These are phyloP conservation scores for Progne subis DNA, from an alignment of 2,113 vertebrate genomes.

Conservation along the genomic window DNA sequence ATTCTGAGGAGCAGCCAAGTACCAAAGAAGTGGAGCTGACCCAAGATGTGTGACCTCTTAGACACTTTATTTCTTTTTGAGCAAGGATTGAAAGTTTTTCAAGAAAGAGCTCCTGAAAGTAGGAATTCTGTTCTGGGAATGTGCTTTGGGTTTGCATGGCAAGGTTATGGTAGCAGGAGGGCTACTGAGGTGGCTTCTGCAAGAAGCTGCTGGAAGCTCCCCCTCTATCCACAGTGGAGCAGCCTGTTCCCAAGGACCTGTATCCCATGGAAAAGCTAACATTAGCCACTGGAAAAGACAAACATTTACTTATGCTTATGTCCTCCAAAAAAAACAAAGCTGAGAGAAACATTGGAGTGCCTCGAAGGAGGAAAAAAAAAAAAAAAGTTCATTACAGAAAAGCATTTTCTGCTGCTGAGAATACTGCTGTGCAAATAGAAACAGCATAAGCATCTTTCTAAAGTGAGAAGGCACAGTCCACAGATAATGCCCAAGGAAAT, in stretches of 20 bases:
- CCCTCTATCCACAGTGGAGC: too few species aligned
- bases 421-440: not conserved
- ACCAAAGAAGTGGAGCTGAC: not conserved
- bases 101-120: not conserved
- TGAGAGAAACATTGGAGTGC: not conserved
- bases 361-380: not conserved
- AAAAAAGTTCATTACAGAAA: not conserved
- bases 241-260: not conserved
- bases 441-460: not conserved
- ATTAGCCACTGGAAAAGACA: not conserved
- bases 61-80: not conserved
- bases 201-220: not conserved
- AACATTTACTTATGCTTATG: not conserved
- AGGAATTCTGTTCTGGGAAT: not conserved
- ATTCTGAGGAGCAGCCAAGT: not conserved
- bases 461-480: not conserved
- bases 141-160: not conserved
- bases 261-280: not conserved
- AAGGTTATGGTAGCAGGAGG: not conserved
- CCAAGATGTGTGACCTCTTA: not conserved
- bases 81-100: not conserved
- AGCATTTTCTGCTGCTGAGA: not conserved
- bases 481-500: not conserved
- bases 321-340: not conserved
- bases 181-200: not conserved